Conservation (phyloP, 2,888 invertebrate species). For the Tetranychus piercei region DNA sequence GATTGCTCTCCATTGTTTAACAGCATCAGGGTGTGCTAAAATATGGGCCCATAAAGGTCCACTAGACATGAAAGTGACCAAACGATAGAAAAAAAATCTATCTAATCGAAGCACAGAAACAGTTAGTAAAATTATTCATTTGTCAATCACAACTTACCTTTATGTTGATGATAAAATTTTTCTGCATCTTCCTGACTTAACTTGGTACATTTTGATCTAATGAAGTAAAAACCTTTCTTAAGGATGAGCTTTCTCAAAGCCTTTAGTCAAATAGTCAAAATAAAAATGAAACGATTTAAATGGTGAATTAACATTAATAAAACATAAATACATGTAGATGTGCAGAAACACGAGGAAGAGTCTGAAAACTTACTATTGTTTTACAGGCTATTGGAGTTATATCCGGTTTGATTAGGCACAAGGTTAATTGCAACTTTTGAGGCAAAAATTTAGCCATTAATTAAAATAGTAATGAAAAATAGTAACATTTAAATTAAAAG, state of each 20-base stretch:
- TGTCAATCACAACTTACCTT: conserved; percentile 29
- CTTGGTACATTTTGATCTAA: neutral
- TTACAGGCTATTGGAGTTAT: neutral
- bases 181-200: conserved; percentile 37
- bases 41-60: conserved; percentile 65
- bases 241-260: neutral
- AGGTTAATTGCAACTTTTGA: conserved; percentile 2
- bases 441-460: neutral
- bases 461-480: too few relatives aligned
- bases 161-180: conserved; percentile 63
- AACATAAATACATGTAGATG: neutral
- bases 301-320: neutral
- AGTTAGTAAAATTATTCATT: neutral
- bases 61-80: conserved; percentile 64
- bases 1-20: conserved; percentile 56
- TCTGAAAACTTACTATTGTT: neutral
- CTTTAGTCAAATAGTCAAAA: neutral
- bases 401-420: conserved; percentile 5
- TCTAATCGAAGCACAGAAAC: conserved; percentile 29
- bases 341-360: too few relatives aligned
- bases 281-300: neutral
- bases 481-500: too few relatives aligned
- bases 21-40: conserved; percentile 54
- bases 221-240: conserved; percentile 10
- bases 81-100: conserved; percentile 63